Evolutionary conservation across 64 coral and sea anemone genomes (phyloP), one percentile per base, ranked within the genome.

Genomic region (Catalaphyllia jardinei): DNA sequence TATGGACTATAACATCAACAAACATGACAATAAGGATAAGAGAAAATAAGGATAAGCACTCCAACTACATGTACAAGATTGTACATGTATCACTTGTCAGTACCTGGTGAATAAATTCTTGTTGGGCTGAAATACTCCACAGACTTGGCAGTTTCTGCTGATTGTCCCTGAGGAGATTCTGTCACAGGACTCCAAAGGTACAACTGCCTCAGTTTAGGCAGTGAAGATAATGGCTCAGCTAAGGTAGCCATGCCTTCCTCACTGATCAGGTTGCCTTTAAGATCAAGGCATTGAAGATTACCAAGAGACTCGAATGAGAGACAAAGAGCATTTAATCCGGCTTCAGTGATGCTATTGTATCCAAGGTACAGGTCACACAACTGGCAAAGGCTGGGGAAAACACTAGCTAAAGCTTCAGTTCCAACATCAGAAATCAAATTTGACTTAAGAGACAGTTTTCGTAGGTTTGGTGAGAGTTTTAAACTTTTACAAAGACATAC

Each of bases 351-450:
- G 20, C 65, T 33, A 29, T 92, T 92, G 50, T 92, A 80, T 39
- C 61, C 63, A 31, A 92, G 83, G 29, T 71, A 57, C 27, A 92
- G 90, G 49, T 76, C 59, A 18, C 79, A n/a, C n/a, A 92, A 64
- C 4, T 46, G 62, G 65, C 38, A 29, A 72, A 71, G 62, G 62
- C 87, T 16, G 4, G 42, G 62, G 4, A 79, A 16, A 19, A 46
- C 31, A 51, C 8, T 65, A 39, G 90, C 60, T 20, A 92, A 77
- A 79, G 67, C 38, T 71, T 76, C 31, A 67, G 73, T 35, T 18
- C 90, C 90, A 72, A 38, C 59, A 57, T 92, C 90, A 31, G 90
- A 65, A 35, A 92, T 87, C 28, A 15, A 79, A 86, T 92, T 92
- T 30, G 71, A 79, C 19, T 79, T 22, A 17, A 92, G 51, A 25